Percentiles rank a stretch among this genome's conserved stretches.
Conservation (phyloP, 2,888 invertebrate genomes). For the Globia sparganii region DNA sequence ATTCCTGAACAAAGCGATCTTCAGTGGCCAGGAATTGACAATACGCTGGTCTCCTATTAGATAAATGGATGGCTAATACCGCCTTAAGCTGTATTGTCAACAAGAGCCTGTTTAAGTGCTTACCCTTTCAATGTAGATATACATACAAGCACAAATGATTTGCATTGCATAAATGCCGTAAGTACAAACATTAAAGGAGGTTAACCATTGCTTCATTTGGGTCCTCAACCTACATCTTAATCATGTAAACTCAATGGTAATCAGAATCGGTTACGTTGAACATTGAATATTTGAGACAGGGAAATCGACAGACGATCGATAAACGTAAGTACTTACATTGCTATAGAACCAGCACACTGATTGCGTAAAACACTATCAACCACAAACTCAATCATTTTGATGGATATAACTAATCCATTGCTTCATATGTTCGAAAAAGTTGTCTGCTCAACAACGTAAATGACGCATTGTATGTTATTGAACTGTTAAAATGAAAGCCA, state of each 20-base stretch:
- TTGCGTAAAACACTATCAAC: not conserved
- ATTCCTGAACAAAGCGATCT: not conserved
- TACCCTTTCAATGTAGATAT: not conserved
- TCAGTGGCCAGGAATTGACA: constrained; percentile 2
- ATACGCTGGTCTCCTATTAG: constrained; percentile 3
- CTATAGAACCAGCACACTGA: not conserved
- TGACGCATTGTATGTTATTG: not conserved
- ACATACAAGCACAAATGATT: constrained; percentile 29
- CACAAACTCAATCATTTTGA: not conserved
- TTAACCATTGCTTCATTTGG: constrained; percentile 49
- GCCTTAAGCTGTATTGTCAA: constrained; percentile 34
- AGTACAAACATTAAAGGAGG: constrained; percentile 42
- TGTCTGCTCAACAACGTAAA: not conserved
- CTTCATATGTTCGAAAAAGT: not conserved
- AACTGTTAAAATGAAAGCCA: not conserved
- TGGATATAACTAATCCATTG: not conserved
- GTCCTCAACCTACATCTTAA: constrained; percentile 46
- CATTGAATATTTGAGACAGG: constrained; percentile 30
- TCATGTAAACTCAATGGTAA: constrained; percentile 45
- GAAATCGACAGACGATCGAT: constrained; percentile 26
- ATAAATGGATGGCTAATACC: constrained; percentile 12
- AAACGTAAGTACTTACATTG: not conserved
- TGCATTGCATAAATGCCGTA: constrained; percentile 24
- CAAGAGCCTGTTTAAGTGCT: constrained; percentile 12
- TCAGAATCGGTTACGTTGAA: constrained; percentile 41